phyloP scores from a whole-genome alignment of 2,888 invertebrate genomes.

The Lasioglossum morio region DNA sequence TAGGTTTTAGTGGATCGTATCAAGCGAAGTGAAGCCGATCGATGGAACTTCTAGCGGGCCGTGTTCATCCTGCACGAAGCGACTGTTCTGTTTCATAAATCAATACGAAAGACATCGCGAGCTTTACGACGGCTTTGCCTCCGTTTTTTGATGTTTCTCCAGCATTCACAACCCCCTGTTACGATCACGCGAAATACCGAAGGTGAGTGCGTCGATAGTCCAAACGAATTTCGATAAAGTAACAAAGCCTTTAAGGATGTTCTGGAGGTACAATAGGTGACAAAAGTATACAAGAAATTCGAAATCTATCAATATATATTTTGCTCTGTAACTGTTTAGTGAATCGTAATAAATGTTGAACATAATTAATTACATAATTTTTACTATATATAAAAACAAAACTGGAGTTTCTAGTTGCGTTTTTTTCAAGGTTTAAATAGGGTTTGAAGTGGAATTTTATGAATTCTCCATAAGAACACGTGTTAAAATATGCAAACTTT shows the following conservation, averaged over 20 bases:
- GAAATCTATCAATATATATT: too few relatives aligned
- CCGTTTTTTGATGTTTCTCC: conserved; percentile 31
- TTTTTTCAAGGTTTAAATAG: too few relatives aligned
- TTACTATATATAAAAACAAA: too few relatives aligned
- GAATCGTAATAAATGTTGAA: too few relatives aligned
- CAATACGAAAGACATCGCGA: conserved; percentile 25
- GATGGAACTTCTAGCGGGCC: conserved; percentile 25
- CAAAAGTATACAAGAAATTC: too few relatives aligned
- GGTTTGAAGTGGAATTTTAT: too few relatives aligned
- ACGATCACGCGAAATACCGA: conserved; percentile 28
- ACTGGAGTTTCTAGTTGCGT: too few relatives aligned
- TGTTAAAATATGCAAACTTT: too few relatives aligned
- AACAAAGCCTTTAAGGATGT: conserved; percentile 16
- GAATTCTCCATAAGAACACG: too few relatives aligned
- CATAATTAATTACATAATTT: too few relatives aligned
- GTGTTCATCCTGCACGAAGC: background rate
- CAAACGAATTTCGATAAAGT: conserved; percentile 30
- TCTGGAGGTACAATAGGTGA: too few relatives aligned
- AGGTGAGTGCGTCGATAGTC: conserved; percentile 29
- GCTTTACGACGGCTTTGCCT: conserved; percentile 28
- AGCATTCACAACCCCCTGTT: background rate
- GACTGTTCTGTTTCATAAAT: conserved; percentile 19
- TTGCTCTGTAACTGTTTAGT: too few relatives aligned
- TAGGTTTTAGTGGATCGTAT: conserved; percentile 22
- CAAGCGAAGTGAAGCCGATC: conserved; percentile 40